phyloP scores from a whole-genome alignment of 2,888 invertebrate species.

The Aphodius sticticus region DNA sequence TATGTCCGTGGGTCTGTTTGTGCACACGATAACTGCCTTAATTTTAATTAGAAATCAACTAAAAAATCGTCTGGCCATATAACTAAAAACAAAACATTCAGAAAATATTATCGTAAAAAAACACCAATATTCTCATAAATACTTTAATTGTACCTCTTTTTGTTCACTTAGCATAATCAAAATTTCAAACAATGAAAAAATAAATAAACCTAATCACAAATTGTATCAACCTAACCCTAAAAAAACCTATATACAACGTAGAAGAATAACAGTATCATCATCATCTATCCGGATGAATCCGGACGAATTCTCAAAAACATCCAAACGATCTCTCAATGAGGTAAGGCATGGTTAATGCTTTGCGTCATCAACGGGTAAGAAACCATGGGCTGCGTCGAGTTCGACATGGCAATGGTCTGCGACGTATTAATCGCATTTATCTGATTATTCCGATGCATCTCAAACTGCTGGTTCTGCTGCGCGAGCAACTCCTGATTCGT shows the following conservation, averaged over 20 bases:
- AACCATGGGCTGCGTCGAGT: constrained; percentile 68
- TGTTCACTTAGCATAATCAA: neutral
- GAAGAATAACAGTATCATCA: neutral
- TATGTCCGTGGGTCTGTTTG: no score
- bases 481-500: constrained; percentile 51
- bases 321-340: constrained; percentile 34
- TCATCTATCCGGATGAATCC: no score
- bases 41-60: no score
- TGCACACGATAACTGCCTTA: no score
- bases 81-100: no score
- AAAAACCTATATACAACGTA: neutral
- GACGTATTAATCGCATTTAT: constrained; percentile 61
- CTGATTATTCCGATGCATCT: constrained; percentile 54
- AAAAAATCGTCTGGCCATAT: no score
- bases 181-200: neutral
- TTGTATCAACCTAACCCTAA: neutral
- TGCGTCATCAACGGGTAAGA: constrained; percentile 75
- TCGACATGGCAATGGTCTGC: constrained; percentile 67
- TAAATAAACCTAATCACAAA: neutral
- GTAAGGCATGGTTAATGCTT: constrained; percentile 57
- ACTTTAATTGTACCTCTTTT: neutral
- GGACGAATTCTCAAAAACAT: no score
- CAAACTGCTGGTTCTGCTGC: constrained; percentile 52
- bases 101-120: no score
- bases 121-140: neutral